phyloP scores from a whole-genome alignment of 2,113 vertebrate genomes.

The Myrmophylax atrothorax region DNA sequence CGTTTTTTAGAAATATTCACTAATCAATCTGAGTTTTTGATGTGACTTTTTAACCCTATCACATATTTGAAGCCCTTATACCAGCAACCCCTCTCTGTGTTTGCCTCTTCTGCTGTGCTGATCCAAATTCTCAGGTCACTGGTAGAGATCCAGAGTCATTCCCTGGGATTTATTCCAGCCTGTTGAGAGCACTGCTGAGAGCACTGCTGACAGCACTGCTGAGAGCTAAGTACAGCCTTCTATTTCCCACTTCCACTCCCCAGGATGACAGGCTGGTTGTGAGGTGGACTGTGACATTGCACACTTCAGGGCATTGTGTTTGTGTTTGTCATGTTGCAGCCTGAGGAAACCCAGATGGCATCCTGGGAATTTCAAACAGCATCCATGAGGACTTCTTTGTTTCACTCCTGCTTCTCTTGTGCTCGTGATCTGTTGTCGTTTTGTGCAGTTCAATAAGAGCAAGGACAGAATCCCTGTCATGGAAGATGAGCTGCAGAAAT shows the following conservation, averaged over 20 bases:
- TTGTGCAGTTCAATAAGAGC: background rate
- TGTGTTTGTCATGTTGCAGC: background rate
- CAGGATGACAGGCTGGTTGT: background rate
- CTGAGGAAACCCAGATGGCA: background rate
- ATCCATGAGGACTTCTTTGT: background rate
- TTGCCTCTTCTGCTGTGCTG: background rate
- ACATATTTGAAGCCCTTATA: background rate
- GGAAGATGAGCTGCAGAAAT: background rate
- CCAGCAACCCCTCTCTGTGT: background rate
- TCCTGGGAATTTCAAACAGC: constrained; percentile 14
- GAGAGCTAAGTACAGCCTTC: background rate
- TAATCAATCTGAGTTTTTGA: background rate
- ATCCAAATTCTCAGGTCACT: background rate
- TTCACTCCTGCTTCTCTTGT: background rate
- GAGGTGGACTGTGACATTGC: background rate
- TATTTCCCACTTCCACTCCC: background rate
- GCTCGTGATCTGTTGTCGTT: background rate
- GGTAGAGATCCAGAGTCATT: background rate
- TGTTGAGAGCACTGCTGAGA: background rate
- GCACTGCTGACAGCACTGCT: background rate
- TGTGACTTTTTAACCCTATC: background rate
- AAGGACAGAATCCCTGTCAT: background rate
- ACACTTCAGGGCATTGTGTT: background rate
- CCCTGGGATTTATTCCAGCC: background rate
- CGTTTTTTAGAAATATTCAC: background rate